These are phyloP conservation scores for Heliconius ethilla DNA, from an alignment of 2,888 invertebrate species.

Conservation along the genomic window DNA sequence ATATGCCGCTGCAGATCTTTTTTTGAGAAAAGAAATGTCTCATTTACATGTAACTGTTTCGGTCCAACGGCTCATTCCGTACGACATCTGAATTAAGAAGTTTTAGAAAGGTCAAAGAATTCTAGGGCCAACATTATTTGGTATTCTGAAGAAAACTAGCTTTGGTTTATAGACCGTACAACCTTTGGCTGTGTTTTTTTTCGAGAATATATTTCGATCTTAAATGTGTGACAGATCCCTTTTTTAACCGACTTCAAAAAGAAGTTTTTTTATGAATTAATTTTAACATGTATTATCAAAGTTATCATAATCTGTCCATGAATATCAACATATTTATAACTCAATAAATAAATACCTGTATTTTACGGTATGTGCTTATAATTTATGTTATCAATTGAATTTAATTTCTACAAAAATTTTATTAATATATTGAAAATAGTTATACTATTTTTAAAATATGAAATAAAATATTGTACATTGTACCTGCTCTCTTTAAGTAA, in stretches of 20 bases:
- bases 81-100: constrained; percentile 63
- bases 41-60: constrained; percentile 69
- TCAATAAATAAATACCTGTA: not conserved
- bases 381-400: not conserved
- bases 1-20: constrained; percentile 37
- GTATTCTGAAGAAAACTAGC: constrained; percentile 30
- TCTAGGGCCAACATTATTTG: constrained; percentile 33
- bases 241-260: too few relatives aligned
- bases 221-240: too few relatives aligned
- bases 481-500: not conserved
- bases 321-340: not conserved
- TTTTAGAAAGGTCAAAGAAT: constrained; percentile 51
- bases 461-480: not conserved
- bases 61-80: constrained; percentile 54
- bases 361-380: not conserved
- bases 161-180: constrained; percentile 12
- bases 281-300: too few relatives aligned
- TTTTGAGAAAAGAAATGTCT: constrained; percentile 52
- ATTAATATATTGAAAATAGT: too few relatives aligned
- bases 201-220: too few relatives aligned
- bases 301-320: not conserved
- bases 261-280: too few relatives aligned
- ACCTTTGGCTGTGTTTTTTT: too few relatives aligned
- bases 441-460: too few relatives aligned
- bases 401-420: not conserved